phyloP scores from a whole-genome alignment of 1,140 invertebrate genomes.

The Chionoecetes opilio region DNA sequence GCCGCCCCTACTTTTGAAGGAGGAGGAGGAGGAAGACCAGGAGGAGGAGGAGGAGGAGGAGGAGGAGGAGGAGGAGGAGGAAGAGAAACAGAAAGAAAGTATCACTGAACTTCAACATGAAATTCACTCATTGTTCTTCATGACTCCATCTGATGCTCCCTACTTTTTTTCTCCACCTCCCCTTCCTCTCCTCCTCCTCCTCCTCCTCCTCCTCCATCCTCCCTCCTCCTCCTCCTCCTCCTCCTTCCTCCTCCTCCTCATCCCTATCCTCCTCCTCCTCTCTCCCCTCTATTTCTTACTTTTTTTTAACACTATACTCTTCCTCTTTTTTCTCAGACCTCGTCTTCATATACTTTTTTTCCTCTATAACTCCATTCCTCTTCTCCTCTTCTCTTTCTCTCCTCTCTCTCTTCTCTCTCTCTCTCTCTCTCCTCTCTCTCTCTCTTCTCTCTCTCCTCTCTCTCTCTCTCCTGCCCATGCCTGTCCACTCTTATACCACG shows the following conservation, averaged over 20 bases:
- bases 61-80: neutral
- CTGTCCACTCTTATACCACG: too few relatives aligned
- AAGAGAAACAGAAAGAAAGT: neutral
- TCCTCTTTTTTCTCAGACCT: neutral
- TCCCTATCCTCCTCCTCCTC: neutral
- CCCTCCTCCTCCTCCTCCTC: too few relatives aligned
- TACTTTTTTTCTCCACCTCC: neutral
- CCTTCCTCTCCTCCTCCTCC: neutral
- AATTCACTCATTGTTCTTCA: neutral
- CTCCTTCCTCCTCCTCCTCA: neutral
- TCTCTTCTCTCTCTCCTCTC: too few relatives aligned
- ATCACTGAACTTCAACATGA: neutral
- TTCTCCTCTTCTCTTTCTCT: too few relatives aligned
- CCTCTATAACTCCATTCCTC: too few relatives aligned
- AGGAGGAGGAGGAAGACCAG: neutral
- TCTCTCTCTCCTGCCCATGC: neutral
- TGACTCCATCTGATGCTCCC: neutral
- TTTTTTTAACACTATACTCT: neutral
- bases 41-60: conserved; percentile 23
- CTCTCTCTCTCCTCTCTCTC: too few relatives aligned
- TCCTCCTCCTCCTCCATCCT: neutral
- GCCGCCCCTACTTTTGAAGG: neutral
- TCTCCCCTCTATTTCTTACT: neutral
- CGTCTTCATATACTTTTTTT: too few relatives aligned
- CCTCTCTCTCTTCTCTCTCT: too few relatives aligned